Base-by-base conservation (phyloP, 2,888 invertebrate genomes). In the Anorthoa munda region DNA sequence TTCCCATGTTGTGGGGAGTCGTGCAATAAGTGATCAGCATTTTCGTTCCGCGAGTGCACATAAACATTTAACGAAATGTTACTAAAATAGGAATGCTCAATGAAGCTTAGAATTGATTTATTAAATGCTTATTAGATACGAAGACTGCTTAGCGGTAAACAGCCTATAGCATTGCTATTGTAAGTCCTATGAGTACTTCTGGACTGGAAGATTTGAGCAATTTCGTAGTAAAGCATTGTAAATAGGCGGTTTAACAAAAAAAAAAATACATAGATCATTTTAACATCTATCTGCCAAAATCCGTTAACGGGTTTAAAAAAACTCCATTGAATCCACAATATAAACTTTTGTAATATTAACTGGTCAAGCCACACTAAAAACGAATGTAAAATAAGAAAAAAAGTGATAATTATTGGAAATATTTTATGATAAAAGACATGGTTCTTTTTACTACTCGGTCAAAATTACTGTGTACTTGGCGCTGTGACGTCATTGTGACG, bases 391-490 rank as follows among this genome's bases (percentile, higher is more conserved):
- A 74, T 69, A 76, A 81, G 71, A 77, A 55, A 71, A 45, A 72
- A 83, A 79, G 83, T 84, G 83, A 83, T 84, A 81, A 67, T 59
- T 72, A 78, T 79, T 76, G 79, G 64, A 74, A 64, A 76, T 75
- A 81, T 75, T 75, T 72, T 77, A 66, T 63, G 31, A 56, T 79
- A 55, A 76, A 75, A 83, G 75, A 81, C 69, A 67, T 48, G n/a
- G 39, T 70, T 64, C 59, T 59, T 58, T 71, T 66, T 61, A 71
- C 65, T 39, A 39, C 39, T 39, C 9, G 7, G 39, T 39, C 9
- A 39, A 39, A 39, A 39, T 39, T 9, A 39, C 39, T 39, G 39
- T 1, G 39, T 39, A 39, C 39, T 31, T 31, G 31, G 31, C 39
- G 39, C 39, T 39, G 1, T 9, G 39, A 39, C 39, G 39, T 39